These are phyloP conservation scores for Latrodectus geometricus DNA, from an alignment of 1,140 invertebrate genomes.

Conservation along the genomic window DNA sequence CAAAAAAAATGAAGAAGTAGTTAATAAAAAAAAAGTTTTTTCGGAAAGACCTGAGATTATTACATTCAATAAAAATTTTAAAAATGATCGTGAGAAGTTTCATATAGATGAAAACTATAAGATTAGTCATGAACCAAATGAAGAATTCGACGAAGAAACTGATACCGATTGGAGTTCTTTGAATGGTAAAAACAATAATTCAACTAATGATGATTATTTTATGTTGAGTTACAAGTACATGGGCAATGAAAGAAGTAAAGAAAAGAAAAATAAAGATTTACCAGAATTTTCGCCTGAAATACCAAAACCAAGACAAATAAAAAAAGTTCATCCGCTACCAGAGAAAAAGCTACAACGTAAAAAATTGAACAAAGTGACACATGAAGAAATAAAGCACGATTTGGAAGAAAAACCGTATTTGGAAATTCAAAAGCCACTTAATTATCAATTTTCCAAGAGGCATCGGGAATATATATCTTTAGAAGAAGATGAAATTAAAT, in stretches of 20 bases:
- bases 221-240: conserved; percentile 35
- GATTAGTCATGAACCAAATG: background rate
- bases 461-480: background rate
- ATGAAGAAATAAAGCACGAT: background rate
- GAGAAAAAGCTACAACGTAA: conserved; percentile 13
- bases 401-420: background rate
- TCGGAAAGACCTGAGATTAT: background rate
- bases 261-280: conserved; percentile 14
- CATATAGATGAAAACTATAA: background rate
- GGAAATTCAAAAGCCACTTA: background rate
- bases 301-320: background rate
- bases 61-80: background rate
- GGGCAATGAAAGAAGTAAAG: conserved; percentile 4
- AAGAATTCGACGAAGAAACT: background rate
- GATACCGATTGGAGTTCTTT: background rate
- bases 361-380: background rate
- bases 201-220: background rate
- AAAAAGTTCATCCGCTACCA: conserved; percentile 3
- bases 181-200: background rate
- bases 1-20: background rate
- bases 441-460: conserved; percentile 16
- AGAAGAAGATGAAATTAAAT: background rate
- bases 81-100: background rate
- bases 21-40: background rate
- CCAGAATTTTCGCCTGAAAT: background rate